A percentile compares a stretch with the other conserved stretches of the same genome.
Conservation (phyloP, 2,888 invertebrate species). For the Morinoia aosen region DNA sequence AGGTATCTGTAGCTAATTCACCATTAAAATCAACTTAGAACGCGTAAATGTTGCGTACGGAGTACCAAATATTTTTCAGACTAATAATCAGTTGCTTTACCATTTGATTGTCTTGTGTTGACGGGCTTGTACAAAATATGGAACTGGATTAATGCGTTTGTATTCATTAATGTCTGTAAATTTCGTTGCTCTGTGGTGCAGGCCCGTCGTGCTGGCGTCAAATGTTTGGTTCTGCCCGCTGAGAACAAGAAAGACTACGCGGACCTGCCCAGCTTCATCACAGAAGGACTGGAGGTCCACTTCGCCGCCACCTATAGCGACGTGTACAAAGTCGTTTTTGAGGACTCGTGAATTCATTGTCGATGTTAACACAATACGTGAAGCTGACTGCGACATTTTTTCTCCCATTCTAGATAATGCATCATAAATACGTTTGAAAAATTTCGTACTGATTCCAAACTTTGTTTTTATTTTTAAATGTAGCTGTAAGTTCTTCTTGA, state of each 20-base stretch:
- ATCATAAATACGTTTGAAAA: neutral
- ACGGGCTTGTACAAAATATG: too few species aligned
- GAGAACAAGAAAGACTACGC: constrained; percentile 97
- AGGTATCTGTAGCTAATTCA: too few species aligned
- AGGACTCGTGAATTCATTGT: neutral
- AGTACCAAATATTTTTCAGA: too few species aligned
- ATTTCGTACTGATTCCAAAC: neutral
- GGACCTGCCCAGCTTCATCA: constrained; percentile 92
- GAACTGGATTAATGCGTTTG: too few species aligned
- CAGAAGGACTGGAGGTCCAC: constrained; percentile 91
- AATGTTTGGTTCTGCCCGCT: constrained; percentile 90
- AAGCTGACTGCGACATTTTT: neutral
- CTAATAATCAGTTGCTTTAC: too few species aligned
- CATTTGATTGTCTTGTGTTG: too few species aligned
- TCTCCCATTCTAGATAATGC: neutral
- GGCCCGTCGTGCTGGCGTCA: constrained; percentile 95
- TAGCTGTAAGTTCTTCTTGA: neutral
- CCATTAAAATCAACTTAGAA: too few species aligned
- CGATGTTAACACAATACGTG: neutral
- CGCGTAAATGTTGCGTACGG: too few species aligned
- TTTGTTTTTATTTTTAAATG: neutral
- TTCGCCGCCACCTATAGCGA: constrained; percentile 90
- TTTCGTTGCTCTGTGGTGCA: constrained; percentile 71
- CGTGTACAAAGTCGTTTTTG: constrained; percentile 89
- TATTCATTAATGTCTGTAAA: neutral